Evolutionary conservation across 2,888 invertebrate genomes (phyloP).

Genomic region (Mactromeris polynyma): DNA sequence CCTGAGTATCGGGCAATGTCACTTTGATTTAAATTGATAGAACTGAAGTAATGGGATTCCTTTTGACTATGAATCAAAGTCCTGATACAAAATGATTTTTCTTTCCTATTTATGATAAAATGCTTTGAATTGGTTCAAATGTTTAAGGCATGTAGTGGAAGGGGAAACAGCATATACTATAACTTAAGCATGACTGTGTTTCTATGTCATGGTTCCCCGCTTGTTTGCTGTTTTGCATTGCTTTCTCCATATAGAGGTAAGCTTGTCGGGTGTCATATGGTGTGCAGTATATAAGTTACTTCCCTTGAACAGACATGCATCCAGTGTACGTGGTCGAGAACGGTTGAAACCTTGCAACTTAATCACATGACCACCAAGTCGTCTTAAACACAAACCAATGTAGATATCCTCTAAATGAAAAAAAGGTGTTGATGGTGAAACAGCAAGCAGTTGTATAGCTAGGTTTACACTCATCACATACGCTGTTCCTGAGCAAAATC

Average conservation of each 20-base stretch:
- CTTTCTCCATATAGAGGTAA: neutral
- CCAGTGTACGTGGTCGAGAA: neutral
- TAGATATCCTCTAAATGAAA: slow-evolving; percentile 82
- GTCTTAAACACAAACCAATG: slow-evolving; percentile 73
- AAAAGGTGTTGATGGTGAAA: slow-evolving; percentile 77
- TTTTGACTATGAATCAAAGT: no score
- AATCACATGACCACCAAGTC: slow-evolving; percentile 68
- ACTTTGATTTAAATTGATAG: no score
- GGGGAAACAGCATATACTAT: no score
- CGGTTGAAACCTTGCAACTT: slow-evolving; percentile 68
- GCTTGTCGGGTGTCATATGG: neutral
- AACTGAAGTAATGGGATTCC: no score
- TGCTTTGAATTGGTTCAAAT: no score
- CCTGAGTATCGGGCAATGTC: no score
- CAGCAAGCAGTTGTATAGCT: slow-evolving; percentile 67
- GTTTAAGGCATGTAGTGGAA: no score
- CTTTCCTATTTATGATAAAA: no score
- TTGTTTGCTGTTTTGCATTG: neutral
- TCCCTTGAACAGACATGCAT: neutral
- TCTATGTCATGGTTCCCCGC: no score
- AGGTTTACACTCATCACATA: slow-evolving; percentile 76
- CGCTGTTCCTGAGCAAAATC: slow-evolving; percentile 80
- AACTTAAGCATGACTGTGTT: no score
- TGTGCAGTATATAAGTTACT: neutral
- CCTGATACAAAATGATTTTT: no score